Percentiles rank a stretch among this genome's conserved stretches.
These are phyloP conservation scores for Lonchura striata DNA, from an alignment of 2,113 vertebrate genomes.

Conservation along the genomic window DNA sequence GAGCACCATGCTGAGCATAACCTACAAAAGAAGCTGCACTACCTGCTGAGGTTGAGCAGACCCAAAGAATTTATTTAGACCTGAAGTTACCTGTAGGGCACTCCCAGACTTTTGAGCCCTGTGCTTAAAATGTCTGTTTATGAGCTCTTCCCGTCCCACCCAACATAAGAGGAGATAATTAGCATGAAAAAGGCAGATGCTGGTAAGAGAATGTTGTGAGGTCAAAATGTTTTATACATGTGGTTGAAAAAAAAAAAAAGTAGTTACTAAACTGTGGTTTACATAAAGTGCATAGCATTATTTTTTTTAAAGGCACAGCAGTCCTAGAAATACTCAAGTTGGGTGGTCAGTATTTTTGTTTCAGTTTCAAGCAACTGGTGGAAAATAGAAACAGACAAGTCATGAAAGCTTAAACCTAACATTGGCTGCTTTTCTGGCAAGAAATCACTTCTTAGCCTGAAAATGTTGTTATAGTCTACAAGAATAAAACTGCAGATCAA, in stretches of 20 bases:
- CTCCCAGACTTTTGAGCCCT: background rate
- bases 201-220: background rate
- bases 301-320: slow-evolving; percentile 7
- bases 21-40: background rate
- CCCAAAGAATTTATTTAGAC: background rate
- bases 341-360: slow-evolving; percentile 46
- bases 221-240: background rate
- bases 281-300: background rate
- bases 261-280: background rate
- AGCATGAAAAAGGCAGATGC: background rate
- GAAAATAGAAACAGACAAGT: slow-evolving; percentile 37
- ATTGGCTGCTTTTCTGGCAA: slow-evolving; percentile 40
- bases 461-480: background rate
- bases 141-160: background rate
- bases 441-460: background rate
- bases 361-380: background rate
- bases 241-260: background rate
- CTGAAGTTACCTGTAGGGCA: background rate
- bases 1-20: background rate
- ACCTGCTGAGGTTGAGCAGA: background rate
- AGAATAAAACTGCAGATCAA: background rate
- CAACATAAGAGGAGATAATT: background rate
- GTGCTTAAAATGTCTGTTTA: background rate
- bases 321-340: slow-evolving; percentile 17
- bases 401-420: slow-evolving; percentile 23